Percentiles rank a stretch among this genome's conserved stretches.
Conservation (phyloP, 92 coral and sea anemone genomes). For the Epizoanthus scotinus region DNA sequence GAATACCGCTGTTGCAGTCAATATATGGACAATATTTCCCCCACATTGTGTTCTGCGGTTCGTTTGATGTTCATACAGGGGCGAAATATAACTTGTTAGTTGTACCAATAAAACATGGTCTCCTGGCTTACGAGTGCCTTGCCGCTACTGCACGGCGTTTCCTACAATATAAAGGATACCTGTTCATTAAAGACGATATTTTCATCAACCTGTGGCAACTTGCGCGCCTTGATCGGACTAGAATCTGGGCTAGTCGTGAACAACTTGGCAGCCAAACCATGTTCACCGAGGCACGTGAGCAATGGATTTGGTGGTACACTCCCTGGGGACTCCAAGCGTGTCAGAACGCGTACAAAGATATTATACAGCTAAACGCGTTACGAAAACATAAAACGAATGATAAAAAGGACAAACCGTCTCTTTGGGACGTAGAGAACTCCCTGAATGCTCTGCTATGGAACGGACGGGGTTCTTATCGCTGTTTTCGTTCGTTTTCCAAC, state of each 20-base stretch:
- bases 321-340: constrained; percentile 82
- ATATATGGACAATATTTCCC: constrained; percentile 65
- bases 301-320: constrained; percentile 81
- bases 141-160: constrained; percentile 59
- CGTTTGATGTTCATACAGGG: constrained; percentile 32
- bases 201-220: constrained; percentile 64
- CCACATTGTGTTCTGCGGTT: constrained; percentile 70
- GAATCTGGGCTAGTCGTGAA: constrained; percentile 71
- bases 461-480: constrained; percentile 78
- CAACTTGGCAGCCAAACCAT: constrained; percentile 64
- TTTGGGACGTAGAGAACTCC: constrained; percentile 85
- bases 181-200: constrained; percentile 62
- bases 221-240: constrained; percentile 57
- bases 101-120: constrained; percentile 59
- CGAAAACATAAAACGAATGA: constrained; percentile 45
- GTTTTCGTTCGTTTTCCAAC: constrained; percentile 67
- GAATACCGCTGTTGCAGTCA: constrained; percentile 59
- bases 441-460: constrained; percentile 94
- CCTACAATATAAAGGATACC: constrained; percentile 67
- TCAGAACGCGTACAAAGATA: constrained; percentile 65
- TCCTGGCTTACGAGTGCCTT: constrained; percentile 83
- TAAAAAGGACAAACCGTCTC: constrained; percentile 31
- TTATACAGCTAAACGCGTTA: constrained; percentile 60
- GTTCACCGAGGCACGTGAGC: constrained; percentile 70
- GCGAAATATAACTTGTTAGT: constrained; percentile 38